These are phyloP conservation scores for Fratercula arctica DNA, from an alignment of 2,797 vertebrate species.

Conservation along the genomic window DNA sequence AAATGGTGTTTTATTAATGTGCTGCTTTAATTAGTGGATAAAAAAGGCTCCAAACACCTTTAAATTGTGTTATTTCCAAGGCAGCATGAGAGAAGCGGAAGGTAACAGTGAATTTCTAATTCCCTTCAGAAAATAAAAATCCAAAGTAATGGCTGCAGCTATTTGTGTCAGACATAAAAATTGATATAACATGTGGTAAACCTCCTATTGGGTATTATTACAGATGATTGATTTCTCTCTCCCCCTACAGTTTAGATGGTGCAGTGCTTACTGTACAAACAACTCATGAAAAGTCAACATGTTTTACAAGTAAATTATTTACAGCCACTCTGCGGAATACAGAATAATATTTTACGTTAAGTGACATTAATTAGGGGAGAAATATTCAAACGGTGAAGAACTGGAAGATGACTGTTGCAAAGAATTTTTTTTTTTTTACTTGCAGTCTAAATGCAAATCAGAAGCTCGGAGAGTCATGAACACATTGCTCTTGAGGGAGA, in stretches of 20 bases:
- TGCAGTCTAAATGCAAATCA: conserved; percentile 68
- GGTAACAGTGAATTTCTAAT: conserved; percentile 56
- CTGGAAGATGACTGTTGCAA: conserved; percentile 29
- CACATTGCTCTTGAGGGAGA: conserved; percentile 40
- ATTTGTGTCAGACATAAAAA: conserved; percentile 72
- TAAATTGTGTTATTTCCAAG: conserved; percentile 29
- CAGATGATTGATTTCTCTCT: conserved; percentile 69
- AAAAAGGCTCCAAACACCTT: conserved; percentile 34
- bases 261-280: conserved; percentile 71
- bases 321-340: conserved; percentile 45
- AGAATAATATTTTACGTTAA: conserved; percentile 68
- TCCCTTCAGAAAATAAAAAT: conserved; percentile 72
- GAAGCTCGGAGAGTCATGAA: conserved; percentile 35
- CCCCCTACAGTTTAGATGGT: conserved; percentile 54
- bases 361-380: conserved; percentile 74
- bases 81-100: conserved; percentile 40
- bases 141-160: conserved; percentile 70
- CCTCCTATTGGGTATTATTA: conserved; percentile 74
- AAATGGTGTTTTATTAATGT: conserved; percentile 54
- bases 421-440: background rate
- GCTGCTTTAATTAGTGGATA: conserved; percentile 27
- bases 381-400: conserved; percentile 65
- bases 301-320: conserved; percentile 76
- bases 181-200: conserved; percentile 74
- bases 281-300: conserved; percentile 73